Percentiles rank a stretch among this genome's conserved stretches.
phyloP scores from a whole-genome alignment of 2,888 invertebrate species.

The Pasiphila rectangulata region DNA sequence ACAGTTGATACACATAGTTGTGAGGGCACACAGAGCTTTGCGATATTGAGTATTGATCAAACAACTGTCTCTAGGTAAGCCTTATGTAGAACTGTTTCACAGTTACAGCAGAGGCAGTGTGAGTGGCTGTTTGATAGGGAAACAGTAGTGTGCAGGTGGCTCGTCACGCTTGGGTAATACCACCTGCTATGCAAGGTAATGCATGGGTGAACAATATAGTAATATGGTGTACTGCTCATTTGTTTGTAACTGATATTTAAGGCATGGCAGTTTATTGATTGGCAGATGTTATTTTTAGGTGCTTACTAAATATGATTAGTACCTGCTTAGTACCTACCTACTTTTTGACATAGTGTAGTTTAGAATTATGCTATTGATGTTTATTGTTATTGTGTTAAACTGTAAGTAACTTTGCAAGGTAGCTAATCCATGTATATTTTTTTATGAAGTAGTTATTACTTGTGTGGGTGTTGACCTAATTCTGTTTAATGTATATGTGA shows the following conservation, averaged over 20 bases:
- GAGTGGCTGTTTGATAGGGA: constrained; percentile 49
- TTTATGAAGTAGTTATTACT: too few relatives aligned
- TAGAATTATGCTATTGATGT: too few relatives aligned
- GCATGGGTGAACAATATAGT: constrained; percentile 52
- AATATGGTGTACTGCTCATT: constrained; percentile 7
- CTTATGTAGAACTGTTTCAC: constrained; percentile 43
- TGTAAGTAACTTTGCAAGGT: too few relatives aligned
- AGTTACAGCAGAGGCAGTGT: constrained; percentile 41
- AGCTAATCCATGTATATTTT: too few relatives aligned
- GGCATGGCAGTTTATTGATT: neutral
- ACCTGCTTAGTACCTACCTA: too few relatives aligned
- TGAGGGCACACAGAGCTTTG: constrained; percentile 49
- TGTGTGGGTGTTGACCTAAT: too few relatives aligned
- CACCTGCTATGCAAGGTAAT: constrained; percentile 67
- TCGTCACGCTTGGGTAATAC: constrained; percentile 59
- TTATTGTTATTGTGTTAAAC: too few relatives aligned
- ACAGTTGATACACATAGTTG: constrained; percentile 60
- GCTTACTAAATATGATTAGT: too few relatives aligned
- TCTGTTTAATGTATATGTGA: neutral
- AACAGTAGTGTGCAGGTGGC: constrained; percentile 66
- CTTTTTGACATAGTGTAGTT: too few relatives aligned
- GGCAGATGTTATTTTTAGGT: neutral
- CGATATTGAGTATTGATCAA: constrained; percentile 70
- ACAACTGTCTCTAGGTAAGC: constrained; percentile 67
- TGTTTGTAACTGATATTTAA: constrained; percentile 10